Conservation (phyloP, 1,140 invertebrate genomes). For the Dendroctonus ponderosae region DNA sequence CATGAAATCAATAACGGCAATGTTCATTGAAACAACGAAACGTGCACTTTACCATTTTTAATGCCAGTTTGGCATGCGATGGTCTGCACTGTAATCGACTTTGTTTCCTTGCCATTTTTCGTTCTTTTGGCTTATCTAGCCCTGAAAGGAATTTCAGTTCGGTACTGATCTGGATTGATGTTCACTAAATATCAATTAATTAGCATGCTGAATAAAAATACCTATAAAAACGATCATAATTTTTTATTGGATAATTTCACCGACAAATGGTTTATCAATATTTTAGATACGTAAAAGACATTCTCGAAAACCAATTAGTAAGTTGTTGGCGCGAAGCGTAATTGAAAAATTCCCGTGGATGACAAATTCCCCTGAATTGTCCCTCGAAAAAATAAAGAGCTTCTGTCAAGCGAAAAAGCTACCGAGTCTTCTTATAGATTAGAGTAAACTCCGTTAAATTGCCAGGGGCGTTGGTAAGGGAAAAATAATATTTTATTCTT, state of each 20-base stretch:
- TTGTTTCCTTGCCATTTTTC: too few relatives aligned
- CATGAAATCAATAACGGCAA: too few relatives aligned
- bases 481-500: constrained; percentile 34
- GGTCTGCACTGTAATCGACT: too few relatives aligned
- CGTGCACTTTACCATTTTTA: too few relatives aligned
- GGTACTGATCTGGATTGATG: too few relatives aligned
- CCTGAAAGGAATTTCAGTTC: too few relatives aligned
- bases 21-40: too few relatives aligned
- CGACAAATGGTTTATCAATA: constrained; percentile 31
- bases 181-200: neutral
- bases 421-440: constrained; percentile 37
- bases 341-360: constrained; percentile 36
- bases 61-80: too few relatives aligned
- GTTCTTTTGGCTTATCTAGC: too few relatives aligned
- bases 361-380: constrained; percentile 34
- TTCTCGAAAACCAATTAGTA: constrained; percentile 35
- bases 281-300: constrained; percentile 24
- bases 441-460: constrained; percentile 35
- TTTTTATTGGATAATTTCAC: constrained; percentile 7
- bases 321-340: constrained; percentile 26
- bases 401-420: constrained; percentile 35
- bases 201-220: neutral
- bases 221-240: constrained; percentile 23
- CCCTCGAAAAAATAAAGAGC: constrained; percentile 34
- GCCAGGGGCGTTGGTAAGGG: constrained; percentile 24